Percentiles rank a stretch among this genome's conserved stretches.
Evolutionary conservation across 2,797 vertebrate species (phyloP).

Genomic region (Glossophaga mutica): DNA sequence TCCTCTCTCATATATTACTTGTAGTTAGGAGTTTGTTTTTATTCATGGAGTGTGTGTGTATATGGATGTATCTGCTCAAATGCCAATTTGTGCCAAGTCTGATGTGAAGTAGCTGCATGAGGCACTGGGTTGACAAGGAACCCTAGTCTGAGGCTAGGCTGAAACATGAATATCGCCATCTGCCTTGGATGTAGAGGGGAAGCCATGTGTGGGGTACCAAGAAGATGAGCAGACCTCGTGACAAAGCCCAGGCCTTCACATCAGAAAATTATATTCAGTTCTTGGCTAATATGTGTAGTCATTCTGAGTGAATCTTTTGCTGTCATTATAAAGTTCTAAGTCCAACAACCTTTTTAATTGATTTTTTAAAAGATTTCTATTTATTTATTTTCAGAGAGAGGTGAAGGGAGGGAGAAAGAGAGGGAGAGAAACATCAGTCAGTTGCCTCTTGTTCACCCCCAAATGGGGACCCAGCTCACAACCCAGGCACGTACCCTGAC

Average conservation of each 20-base stretch:
- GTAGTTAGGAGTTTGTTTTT: background rate
- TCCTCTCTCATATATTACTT: background rate
- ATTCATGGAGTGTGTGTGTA: accelerated
- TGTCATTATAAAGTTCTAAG: background rate
- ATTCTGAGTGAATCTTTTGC: background rate
- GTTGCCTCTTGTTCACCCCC: too few relatives aligned
- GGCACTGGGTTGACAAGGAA: background rate
- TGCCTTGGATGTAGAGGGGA: background rate
- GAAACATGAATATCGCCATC: background rate
- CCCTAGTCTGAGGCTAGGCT: background rate
- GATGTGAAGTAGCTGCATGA: background rate
- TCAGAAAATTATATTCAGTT: background rate
- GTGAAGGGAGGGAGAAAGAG: too few relatives aligned
- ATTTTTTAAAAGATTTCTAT: too few relatives aligned
- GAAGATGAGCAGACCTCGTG: background rate
- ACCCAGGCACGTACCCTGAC: too few relatives aligned
- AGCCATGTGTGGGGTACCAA: background rate
- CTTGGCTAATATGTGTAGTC: background rate
- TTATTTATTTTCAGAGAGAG: too few relatives aligned
- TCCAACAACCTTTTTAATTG: background rate
- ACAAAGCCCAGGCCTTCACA: background rate
- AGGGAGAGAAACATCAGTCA: too few relatives aligned
- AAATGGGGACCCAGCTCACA: too few relatives aligned
- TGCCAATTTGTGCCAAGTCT: background rate
- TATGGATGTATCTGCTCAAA: background rate